Base-by-base conservation (phyloP, 2,797 vertebrate genomes). In the Chrysolophus pictus region DNA sequence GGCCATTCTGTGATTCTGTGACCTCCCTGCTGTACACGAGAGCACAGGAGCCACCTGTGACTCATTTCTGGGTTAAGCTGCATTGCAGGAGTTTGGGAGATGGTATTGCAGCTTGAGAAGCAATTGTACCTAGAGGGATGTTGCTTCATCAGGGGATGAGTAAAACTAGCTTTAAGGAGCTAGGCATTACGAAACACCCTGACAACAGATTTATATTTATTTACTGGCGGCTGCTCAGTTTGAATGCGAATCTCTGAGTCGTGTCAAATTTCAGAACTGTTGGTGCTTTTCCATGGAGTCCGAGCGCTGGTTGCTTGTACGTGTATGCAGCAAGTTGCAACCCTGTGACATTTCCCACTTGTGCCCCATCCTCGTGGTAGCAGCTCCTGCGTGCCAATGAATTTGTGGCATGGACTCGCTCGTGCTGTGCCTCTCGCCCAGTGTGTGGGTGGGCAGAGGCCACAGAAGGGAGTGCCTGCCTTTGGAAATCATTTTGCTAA, bases 181-280 rank as follows among this genome's bases (percentile, higher is more conserved):
- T 49, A 33, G 23, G 84, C 62, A 26, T 95, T 92, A 79, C 7
- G 26, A 95, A 97, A 93, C 83, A 69, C 51, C 62, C 87, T 91
- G 64, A 94, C 92, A 89, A 95, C 53, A 1, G 56, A 79, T 85
- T 72, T 93, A 56, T 94, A n/a, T 95, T 96, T 96, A 86, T 91
- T 93, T 94, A 84, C 67, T 91, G 78, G 78, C 83, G 49, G 81
- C 44, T 17, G 28, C 91, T 88, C 84, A 84, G 39, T 59, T 77
- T 58, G 63, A 83, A 42, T 35, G 42, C n/a, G 87, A 68, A 80
- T 93, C 75, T 95, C 64, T 59, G 78, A 82, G 41, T 14, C 84
- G 71, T 5, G 65, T 81, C 89, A 69, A 16, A 75, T 94, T 96
- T 95, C 87, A 74, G 82, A 81, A 71, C 58, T 82, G 64, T 59